Evolutionary conservation across 1,140 invertebrate genomes (phyloP).

Genomic region (Brachystomella parvula): DNA sequence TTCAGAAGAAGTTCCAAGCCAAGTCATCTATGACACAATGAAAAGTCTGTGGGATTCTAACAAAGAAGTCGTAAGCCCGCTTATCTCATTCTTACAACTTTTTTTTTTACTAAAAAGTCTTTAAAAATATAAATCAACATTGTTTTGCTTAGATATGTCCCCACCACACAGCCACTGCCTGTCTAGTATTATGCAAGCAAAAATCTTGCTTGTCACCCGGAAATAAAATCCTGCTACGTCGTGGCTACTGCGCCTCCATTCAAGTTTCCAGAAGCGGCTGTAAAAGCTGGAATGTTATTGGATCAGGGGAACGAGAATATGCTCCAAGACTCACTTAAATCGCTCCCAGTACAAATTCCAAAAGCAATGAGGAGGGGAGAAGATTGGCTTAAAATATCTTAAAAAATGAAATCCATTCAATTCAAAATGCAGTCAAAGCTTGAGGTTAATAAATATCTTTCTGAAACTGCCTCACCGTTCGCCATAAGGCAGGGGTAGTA

Average conservation of each 20-base stretch:
- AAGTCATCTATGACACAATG: constrained; percentile 42
- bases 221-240: constrained; percentile 36
- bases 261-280: constrained; percentile 46
- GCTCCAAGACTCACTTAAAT: constrained; percentile 37
- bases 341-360: constrained; percentile 25
- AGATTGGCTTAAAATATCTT: constrained; percentile 43
- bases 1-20: constrained; percentile 32
- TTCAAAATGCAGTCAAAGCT: constrained; percentile 20
- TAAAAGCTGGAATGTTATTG: constrained; percentile 39
- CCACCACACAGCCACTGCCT: constrained; percentile 47
- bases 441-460: not conserved
- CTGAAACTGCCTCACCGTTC: too few species aligned
- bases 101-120: not conserved
- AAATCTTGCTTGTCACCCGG: constrained; percentile 6
- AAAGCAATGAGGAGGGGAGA: constrained; percentile 41
- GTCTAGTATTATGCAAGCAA: constrained; percentile 43
- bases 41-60: constrained; percentile 42
- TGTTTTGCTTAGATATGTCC: constrained; percentile 42
- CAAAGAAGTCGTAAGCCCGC: constrained; percentile 40
- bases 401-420: constrained; percentile 41
- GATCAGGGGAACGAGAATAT: constrained; percentile 19
- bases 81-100: not conserved
- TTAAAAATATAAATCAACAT: not conserved
- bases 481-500: too few species aligned
- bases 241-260: constrained; percentile 46